phyloP scores from a whole-genome alignment of 2,797 vertebrate species.

The Tinamus major region DNA sequence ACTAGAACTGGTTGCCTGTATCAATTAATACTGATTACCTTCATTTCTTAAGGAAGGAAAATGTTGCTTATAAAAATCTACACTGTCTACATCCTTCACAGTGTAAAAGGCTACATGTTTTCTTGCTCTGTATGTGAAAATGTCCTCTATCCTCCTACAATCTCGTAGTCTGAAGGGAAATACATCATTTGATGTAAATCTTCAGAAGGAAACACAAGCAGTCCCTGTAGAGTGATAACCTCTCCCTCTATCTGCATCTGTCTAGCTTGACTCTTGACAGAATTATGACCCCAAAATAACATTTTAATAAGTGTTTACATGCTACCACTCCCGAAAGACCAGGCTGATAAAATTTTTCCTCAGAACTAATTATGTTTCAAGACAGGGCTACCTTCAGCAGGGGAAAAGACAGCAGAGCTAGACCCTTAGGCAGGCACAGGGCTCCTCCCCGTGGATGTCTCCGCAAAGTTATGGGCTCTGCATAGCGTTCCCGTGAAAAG shows the following conservation, averaged over 20 bases:
- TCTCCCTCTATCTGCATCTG: conserved; percentile 72
- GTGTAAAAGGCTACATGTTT: not conserved
- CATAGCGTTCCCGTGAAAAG: not conserved
- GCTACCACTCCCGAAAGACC: conserved; percentile 75
- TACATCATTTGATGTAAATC: conserved; percentile 44
- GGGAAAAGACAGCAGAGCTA: not conserved
- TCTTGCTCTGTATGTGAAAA: conserved; percentile 13
- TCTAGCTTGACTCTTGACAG: conserved; percentile 71
- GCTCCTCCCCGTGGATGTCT: conserved; percentile 75
- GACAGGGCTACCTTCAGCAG: conserved; percentile 61
- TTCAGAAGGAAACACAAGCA: conserved; percentile 57
- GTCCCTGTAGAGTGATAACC: conserved; percentile 53
- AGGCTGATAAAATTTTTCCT: conserved; percentile 76
- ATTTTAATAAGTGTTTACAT: conserved; percentile 82
- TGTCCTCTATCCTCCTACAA: not conserved
- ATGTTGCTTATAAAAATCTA: not conserved
- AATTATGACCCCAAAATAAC: conserved; percentile 74
- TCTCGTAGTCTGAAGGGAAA: conserved; percentile 51
- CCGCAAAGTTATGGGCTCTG: not conserved
- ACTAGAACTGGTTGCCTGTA: not conserved
- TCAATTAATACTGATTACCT: not conserved
- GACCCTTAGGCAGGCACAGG: conserved; percentile 11
- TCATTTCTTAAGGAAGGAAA: conserved; percentile 7
- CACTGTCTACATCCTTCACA: not conserved
- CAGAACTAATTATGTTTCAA: conserved; percentile 78